phyloP scores from a whole-genome alignment of 2,797 vertebrate species.

The Urocyon cinereoargenteus region DNA sequence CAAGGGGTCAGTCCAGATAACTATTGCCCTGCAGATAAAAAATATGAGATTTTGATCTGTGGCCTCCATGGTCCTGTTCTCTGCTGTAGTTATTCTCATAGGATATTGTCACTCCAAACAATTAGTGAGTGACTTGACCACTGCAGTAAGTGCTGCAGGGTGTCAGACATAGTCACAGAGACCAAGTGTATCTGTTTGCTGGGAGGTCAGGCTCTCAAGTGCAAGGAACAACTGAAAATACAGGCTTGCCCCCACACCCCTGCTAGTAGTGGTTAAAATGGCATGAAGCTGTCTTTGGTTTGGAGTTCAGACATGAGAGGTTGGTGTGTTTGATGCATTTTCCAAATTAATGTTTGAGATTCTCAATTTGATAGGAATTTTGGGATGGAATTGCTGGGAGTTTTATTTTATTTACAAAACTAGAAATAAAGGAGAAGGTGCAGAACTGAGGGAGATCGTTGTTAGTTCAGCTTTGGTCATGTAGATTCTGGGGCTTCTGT shows the following conservation, averaged over 20 bases:
- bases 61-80: background rate
- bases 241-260: background rate
- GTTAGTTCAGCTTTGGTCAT: background rate
- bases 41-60: background rate
- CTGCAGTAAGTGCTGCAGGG: background rate
- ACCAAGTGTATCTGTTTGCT: background rate
- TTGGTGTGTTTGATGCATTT: background rate
- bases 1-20: background rate
- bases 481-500: background rate
- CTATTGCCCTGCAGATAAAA: background rate
- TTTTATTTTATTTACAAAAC: background rate
- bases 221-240: background rate
- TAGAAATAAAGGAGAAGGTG: background rate
- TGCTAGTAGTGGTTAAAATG: background rate
- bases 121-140: background rate
- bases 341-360: background rate
- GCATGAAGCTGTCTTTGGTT: background rate
- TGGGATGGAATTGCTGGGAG: background rate
- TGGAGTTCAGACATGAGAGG: slow-evolving; percentile 5
- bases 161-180: background rate
- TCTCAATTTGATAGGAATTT: background rate
- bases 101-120: background rate
- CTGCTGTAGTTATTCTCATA: background rate
- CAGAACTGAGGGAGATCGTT: background rate
- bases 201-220: background rate